Evolutionary conservation across 1,140 invertebrate genomes (phyloP), one percentile per base, ranked within the genome.

Genomic region (Lerema accius): DNA sequence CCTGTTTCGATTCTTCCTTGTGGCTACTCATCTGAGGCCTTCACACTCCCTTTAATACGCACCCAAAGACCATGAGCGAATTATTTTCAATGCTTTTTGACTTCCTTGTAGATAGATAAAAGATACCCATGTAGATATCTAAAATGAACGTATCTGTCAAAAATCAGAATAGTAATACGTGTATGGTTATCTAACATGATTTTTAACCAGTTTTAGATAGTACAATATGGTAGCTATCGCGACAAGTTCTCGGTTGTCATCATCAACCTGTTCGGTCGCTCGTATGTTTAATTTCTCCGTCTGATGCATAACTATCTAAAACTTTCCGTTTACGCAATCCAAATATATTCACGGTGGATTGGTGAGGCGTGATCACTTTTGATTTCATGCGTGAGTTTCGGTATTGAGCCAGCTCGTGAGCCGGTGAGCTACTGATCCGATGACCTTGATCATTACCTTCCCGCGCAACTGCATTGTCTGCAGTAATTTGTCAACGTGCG

Each of bases 361-460:
- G 49, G 74, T 82, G 73, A 80, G 73, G 50, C 69, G 69, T 78
- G 78, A 81, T 82, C 78, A 89, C 85, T 89, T 86, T 89, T 89
- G 82, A 78, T 73, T 23, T 23, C 19, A 23, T 5, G 19, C 65
- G 82, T 68, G 49, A 11, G 28, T 48, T 46, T 59, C 28, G 55
- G 42, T 59, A 40, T 58, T 72, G 65, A 69, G 58, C 70, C 60
- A 65, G 66, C 19, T 5, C 19, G 19, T 23, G 2, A 23, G 19
- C 19, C 19, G 2, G 19, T 23, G 19, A 23, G 19, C 19, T 5
- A 1, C 4, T 32, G 28, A 1, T 59, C 67, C 71, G 65, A 35
- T 71, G 78, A 69, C 83, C 84, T 84, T 84, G 81, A 83, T 84
- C 83, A 66, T 78, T 74, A 79, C 76, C 78, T 68, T 67, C 73